Conservation (phyloP, 2,888 invertebrate genomes). For the Marasmarcha lunaedactyla region DNA sequence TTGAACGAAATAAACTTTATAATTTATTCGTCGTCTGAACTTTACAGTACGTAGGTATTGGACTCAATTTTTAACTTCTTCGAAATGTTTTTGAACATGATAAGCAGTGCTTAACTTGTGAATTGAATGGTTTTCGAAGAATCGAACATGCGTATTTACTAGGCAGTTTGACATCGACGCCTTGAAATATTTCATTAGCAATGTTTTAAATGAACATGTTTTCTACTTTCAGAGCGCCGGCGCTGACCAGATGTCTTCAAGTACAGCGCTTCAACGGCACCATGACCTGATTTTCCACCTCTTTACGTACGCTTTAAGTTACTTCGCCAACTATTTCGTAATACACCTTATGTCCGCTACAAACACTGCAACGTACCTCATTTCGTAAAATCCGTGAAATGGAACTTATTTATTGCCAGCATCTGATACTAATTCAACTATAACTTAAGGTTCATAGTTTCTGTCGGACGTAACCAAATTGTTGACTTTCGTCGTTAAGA, state of each 20-base stretch:
- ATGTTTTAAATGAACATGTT: too few relatives aligned
- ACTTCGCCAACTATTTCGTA: slow-evolving; percentile 31
- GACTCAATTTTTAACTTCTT: too few relatives aligned
- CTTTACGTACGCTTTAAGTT: not conserved
- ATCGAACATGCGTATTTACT: too few relatives aligned
- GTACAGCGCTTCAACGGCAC: slow-evolving; percentile 49
- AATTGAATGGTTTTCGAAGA: too few relatives aligned
- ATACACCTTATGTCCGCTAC: slow-evolving; percentile 35
- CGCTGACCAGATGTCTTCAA: slow-evolving; percentile 58
- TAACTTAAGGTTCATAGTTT: slow-evolving; percentile 19
- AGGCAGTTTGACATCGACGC: too few relatives aligned
- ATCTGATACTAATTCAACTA: slow-evolving; percentile 3
- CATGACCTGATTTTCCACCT: slow-evolving; percentile 41
- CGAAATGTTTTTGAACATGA: too few relatives aligned
- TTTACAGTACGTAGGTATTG: too few relatives aligned
- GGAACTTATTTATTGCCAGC: not conserved
- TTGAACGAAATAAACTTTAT: too few relatives aligned
- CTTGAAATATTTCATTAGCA: too few relatives aligned
- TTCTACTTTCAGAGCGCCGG: slow-evolving; percentile 49
- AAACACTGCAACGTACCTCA: slow-evolving; percentile 27
- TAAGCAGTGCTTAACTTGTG: too few relatives aligned
- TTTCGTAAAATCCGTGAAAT: too few relatives aligned
- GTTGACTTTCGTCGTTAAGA: slow-evolving; percentile 48
- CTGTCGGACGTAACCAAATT: slow-evolving; percentile 42
- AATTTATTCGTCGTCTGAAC: too few relatives aligned